phyloP scores from a whole-genome alignment of 2,113 vertebrate genomes.

The Amblyopsis rosae region DNA sequence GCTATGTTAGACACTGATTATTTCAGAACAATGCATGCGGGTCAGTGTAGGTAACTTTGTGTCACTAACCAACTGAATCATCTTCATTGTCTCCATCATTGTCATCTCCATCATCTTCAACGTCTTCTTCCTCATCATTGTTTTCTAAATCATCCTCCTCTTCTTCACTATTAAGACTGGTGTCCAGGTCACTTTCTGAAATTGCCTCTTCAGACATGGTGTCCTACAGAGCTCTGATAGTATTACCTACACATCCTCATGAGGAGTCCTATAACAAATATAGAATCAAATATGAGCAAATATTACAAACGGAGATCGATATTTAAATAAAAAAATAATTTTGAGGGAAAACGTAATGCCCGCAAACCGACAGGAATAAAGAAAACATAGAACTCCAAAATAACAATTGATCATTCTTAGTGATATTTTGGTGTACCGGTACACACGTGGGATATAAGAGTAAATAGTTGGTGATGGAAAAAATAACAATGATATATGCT shows the following conservation, averaged over 20 bases:
- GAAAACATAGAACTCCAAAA: too few species aligned
- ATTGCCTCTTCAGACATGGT: constrained; percentile 97
- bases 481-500: constrained; percentile 23
- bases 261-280: constrained; percentile 41
- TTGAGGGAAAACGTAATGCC: background rate
- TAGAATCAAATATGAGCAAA: background rate
- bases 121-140: constrained; percentile 84
- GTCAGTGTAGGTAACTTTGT: background rate
- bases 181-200: constrained; percentile 98
- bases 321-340: background rate
- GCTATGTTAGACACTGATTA: too few species aligned
- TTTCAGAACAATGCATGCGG: background rate
- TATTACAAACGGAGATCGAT: background rate
- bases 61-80: constrained; percentile 61
- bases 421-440: background rate
- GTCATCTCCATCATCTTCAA: constrained; percentile 85
- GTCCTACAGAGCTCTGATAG: constrained; percentile 80
- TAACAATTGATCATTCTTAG: too few species aligned
- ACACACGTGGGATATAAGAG: background rate
- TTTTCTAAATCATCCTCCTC: constrained; percentile 90
- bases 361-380: too few species aligned
- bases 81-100: constrained; percentile 83
- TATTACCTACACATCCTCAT: constrained; percentile 93
- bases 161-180: constrained; percentile 92
- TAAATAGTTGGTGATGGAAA: constrained; percentile 6